These are phyloP conservation scores for Scalopus aquaticus DNA, from an alignment of 2,113 vertebrate genomes.

Conservation along the genomic window DNA sequence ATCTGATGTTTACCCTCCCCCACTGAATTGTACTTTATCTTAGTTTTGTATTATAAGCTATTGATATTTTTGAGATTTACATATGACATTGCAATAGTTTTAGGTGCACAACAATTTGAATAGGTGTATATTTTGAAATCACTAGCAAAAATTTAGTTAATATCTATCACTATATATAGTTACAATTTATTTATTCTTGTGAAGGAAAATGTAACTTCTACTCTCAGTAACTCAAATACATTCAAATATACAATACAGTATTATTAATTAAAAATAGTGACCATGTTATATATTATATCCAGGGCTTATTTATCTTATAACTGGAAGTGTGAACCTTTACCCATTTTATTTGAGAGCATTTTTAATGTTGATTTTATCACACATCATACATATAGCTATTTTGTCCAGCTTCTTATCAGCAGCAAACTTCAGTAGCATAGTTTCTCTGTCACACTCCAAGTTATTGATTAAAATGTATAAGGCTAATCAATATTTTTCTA, in stretches of 20 bases:
- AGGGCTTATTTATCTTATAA: not conserved
- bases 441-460: not conserved
- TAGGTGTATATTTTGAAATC: not conserved
- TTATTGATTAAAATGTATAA: conserved; percentile 25
- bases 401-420: not conserved
- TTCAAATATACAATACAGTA: not conserved
- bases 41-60: not conserved
- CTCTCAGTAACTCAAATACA: not conserved
- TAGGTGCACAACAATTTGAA: not conserved
- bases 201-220: not conserved
- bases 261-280: not conserved
- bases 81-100: not conserved
- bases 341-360: not conserved
- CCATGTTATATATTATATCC: not conserved
- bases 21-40: not conserved
- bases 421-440: not conserved
- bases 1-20: not conserved
- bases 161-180: not conserved
- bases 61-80: not conserved
- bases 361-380: conserved; percentile 3
- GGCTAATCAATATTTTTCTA: conserved; percentile 35
- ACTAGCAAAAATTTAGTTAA: not conserved
- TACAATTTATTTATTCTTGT: not conserved
- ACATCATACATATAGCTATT: not conserved
- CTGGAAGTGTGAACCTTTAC: not conserved